Evolutionary conservation across 1,140 invertebrate species (phyloP), one percentile per base, ranked within the genome.

Genomic region (Zaprionus lachaisei): DNA sequence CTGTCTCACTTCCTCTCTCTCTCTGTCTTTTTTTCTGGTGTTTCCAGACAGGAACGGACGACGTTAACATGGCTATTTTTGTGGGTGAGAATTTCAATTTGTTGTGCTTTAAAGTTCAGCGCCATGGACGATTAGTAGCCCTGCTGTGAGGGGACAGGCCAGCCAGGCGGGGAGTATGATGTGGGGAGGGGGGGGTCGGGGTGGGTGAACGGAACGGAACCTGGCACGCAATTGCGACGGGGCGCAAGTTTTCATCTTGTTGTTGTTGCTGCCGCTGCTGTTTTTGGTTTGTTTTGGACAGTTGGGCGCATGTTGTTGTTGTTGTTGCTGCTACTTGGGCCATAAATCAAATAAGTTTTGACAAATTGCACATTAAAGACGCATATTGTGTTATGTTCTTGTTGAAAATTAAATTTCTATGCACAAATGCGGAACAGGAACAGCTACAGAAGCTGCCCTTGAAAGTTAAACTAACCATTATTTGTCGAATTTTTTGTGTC

Each of bases 351-450:
- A 90, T 80, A 89, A 90, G 65, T 90, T 90, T 82, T 90, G 85
- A 90, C 85, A 90, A 90, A 90, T 90, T 90, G 82, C 85, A 90
- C 85, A 89, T 89, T 89, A 89, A 89, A 90, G 84, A 64, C 84
- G 58, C 63, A 61, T 49, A 57, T 55, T 73, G 69, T 81, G 71
- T 68, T 71, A 60, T 68, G 58, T 72, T 74, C 55, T 72, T 80
- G 76, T 66, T 64, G 56, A 62, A 79, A 77, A 79, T 84, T 78
- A 54, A 82, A 85, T 72, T 79, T 62, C 28, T 41, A 73, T 76
- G 58, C 70, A 68, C 64, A 77, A 77, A 77, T 60, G 60, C 41
- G 60, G 14, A 58, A 26, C 74, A 44, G 62, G 15, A 61, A 51
- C 20, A 51, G 20, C 31, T 24, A 51, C 9, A 11, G 34, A n/a